Evolutionary conservation across 2,888 invertebrate genomes (phyloP), one percentile per base, ranked within the genome.

Genomic region (Polietes domitor): DNA sequence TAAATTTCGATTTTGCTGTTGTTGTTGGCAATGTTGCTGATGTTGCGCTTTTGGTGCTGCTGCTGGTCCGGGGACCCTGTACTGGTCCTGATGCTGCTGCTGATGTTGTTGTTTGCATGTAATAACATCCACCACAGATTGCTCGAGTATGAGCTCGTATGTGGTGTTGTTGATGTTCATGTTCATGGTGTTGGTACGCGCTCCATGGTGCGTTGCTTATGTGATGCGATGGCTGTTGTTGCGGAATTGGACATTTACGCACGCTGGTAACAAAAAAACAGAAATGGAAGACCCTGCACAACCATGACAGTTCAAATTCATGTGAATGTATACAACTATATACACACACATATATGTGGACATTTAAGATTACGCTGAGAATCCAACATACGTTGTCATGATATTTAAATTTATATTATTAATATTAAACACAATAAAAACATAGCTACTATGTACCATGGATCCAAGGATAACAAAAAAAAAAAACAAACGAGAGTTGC

Each of bases 331-430:
- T 61, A 28, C 61, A 61, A 43, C n/a, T n/a, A 47, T 47, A 47
- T 12, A 50, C 12, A 19, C 50, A 63, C 24, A 17, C 17, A 63
- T 37, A 17, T 63, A 37, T 41, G 41, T 43, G 21, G 61, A 28
- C 61, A 28, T 9, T 28, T 28, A 61, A 37, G 37, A 41, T 37
- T 43, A 68, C 68, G 7, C 21, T 19, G 7, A 15, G 32, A 32
- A 63, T 12, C 24, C 58, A 61, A n/a, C 68, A 43, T 12, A 43
- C 41, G 12, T 43, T 24, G 21, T 15, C 24, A 21, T 68, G 68
- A 68, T 68, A 68, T 68, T 68, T 68, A 41, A 68, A 68, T 68
- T 68, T 68, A 68, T 68, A 68, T 68, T 68, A 68, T 41, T 68
- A 68, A 68, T 68, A 68, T 68, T 68, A 68, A 68, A 68, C 43